Percentiles rank a stretch among this genome's conserved stretches.
These are phyloP conservation scores for Phyllotreta striolata DNA, from an alignment of 2,888 invertebrate species.

Conservation along the genomic window DNA sequence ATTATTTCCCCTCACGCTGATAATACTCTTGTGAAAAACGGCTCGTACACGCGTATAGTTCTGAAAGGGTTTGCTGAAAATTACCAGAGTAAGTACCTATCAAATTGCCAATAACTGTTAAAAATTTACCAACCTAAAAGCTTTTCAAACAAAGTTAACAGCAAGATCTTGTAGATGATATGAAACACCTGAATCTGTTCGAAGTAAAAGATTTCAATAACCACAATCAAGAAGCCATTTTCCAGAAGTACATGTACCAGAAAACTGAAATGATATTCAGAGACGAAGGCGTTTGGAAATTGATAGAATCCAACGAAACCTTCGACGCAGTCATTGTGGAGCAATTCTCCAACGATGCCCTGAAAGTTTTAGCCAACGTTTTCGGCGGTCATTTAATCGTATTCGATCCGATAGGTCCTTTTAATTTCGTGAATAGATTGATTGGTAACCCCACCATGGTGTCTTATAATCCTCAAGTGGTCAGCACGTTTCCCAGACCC, in stretches of 20 bases:
- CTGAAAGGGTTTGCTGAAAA: conserved; percentile 19
- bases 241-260: conserved; percentile 34
- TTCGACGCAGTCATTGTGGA: conserved; percentile 62
- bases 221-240: conserved; percentile 18
- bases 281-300: conserved; percentile 47
- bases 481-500: conserved; percentile 57
- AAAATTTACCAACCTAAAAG: too few species aligned
- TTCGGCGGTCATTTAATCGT: conserved; percentile 56
- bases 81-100: conserved; percentile 20
- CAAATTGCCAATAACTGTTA: background rate
- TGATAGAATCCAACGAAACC: conserved; percentile 53
- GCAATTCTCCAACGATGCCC: conserved; percentile 63
- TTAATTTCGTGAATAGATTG: conserved; percentile 55
- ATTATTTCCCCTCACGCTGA: conserved; percentile 64
- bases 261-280: conserved; percentile 43
- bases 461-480: conserved; percentile 63
- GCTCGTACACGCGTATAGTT: conserved; percentile 21
- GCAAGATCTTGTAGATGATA: conserved; percentile 19
- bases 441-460: conserved; percentile 59
- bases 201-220: conserved; percentile 11
- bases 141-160: too few species aligned
- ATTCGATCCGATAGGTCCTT: conserved; percentile 60
- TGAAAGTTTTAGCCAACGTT: conserved; percentile 56
- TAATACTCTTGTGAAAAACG: conserved; percentile 61
- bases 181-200: conserved; percentile 20